These are phyloP conservation scores for Herminia tarsipennalis DNA, from an alignment of 2,888 invertebrate species.

Conservation along the genomic window DNA sequence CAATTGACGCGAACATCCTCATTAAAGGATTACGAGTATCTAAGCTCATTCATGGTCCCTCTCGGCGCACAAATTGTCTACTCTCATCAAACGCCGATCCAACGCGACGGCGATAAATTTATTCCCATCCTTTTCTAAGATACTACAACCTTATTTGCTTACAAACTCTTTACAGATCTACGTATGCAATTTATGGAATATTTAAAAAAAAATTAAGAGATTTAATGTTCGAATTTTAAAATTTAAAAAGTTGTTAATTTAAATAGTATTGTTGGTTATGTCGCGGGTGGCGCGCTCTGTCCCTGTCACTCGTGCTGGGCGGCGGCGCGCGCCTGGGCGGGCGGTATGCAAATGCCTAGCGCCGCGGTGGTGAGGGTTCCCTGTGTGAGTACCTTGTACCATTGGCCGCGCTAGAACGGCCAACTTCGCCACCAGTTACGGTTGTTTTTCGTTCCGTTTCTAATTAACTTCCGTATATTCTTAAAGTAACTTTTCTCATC, in stretches of 20 bases:
- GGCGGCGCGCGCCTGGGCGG: constrained; percentile 84
- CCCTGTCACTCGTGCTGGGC: constrained; percentile 83
- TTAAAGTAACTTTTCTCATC: constrained; percentile 85
- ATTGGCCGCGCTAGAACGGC: constrained; percentile 85
- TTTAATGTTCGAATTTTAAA: constrained; percentile 13
- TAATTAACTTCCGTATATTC: constrained; percentile 86
- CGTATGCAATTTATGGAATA: constrained; percentile 12
- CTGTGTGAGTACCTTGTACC: constrained; percentile 82
- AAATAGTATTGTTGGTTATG: constrained; percentile 47
- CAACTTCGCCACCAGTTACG: constrained; percentile 86
- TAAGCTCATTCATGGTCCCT: constrained; percentile 76
- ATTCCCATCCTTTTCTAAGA: constrained; percentile 78
- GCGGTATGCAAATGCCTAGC: constrained; percentile 85
- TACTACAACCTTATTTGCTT: constrained; percentile 63
- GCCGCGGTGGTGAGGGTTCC: constrained; percentile 71
- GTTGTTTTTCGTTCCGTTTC: constrained; percentile 85
- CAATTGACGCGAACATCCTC: constrained; percentile 61
- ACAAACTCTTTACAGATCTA: constrained; percentile 16
- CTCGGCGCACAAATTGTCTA: constrained; percentile 63
- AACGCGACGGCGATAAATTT: constrained; percentile 81
- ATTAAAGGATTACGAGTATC: constrained; percentile 69
- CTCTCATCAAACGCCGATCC: constrained; percentile 67
- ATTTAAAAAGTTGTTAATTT: constrained; percentile 36
- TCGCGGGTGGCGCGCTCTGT: constrained; percentile 69
- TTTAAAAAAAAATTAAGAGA: constrained; percentile 10